Evolutionary conservation across 2,797 vertebrate species (phyloP), one percentile per base, ranked within the genome.

Genomic region (Mormyrops attenuatus): DNA sequence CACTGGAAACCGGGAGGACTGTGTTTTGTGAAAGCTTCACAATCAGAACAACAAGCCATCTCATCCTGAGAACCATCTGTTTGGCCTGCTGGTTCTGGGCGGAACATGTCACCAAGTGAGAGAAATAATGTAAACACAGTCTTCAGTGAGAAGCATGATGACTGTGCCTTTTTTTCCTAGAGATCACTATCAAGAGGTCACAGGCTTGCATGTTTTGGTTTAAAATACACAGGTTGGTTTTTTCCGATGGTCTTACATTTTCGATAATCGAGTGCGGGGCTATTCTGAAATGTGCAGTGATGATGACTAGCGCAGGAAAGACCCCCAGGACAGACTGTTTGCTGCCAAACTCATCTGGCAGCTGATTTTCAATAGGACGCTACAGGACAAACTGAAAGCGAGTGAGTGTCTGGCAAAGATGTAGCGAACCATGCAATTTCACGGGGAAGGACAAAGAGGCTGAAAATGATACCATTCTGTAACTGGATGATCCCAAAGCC

Each of bases 261-360:
- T 88, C 90, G 90, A 90, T 85, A 53, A 87, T 47, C 11, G 69
- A 88, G 57, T 80, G 38, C 6, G 49, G 90, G 6, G 89, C 86
- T n/a, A 17, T 91, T 73, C 87, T 55, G 9, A 85, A 80, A 55
- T 73, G 47, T 30, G n/a, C 88, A 41, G 73, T 84, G 34, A 53
- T 88, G 86, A 90, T 90, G 89, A 77, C 66, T 38, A 38, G 66
- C 15, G 60, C 73, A 88, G 57, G 3, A 73, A 50, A 85, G 84
- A 86, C 17, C 66, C 22, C 60, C 41, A 50, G 7, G 89, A 91
- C 85, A 73, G 88, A 60, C 15, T 85, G 41, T 86, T 34, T 57
- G 90, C 89, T 41, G 47, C 49, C 77, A 88, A 91, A 60, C 38
- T 91, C 53, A 22, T 88, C 44, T 91, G 89, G 87, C 90, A 91